phyloP scores from a whole-genome alignment of 1,140 invertebrate species.

The Elymnias hypermnestra region DNA sequence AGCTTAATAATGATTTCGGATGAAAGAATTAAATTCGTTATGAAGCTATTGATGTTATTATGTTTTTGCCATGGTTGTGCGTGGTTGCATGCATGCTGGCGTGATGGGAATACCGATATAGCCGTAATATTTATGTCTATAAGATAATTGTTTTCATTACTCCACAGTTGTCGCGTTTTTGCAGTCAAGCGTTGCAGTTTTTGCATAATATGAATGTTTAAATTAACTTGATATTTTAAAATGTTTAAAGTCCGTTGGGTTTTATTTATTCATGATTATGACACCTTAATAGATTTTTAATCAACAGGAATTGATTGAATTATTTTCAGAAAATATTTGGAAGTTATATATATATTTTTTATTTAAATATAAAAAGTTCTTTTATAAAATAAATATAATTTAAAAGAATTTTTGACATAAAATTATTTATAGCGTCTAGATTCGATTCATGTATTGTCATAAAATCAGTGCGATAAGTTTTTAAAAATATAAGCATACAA shows the following conservation, averaged over 20 bases:
- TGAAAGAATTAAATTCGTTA: slow-evolving; percentile 9
- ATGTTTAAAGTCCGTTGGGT: background rate
- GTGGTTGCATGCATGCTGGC: slow-evolving; percentile 12
- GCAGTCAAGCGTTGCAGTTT: slow-evolving; percentile 3
- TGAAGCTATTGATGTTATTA: slow-evolving; percentile 9
- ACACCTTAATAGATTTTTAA: no score
- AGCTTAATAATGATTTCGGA: slow-evolving; percentile 10
- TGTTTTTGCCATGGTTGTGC: slow-evolving; percentile 10
- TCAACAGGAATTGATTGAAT: no score
- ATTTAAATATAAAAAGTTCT: no score
- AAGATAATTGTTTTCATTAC: slow-evolving; percentile 16
- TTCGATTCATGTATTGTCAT: no score
- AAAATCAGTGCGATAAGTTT: no score
- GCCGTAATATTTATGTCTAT: slow-evolving; percentile 15
- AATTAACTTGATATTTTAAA: slow-evolving; percentile 11
- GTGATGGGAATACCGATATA: slow-evolving; percentile 14
- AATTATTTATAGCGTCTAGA: no score
- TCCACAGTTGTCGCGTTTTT: slow-evolving; percentile 13
- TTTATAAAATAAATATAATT: no score
- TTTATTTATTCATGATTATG: no score
- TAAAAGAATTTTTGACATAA: no score
- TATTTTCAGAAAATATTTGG: no score
- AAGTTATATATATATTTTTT: no score
- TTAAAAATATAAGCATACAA: no score
- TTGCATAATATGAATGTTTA: slow-evolving; percentile 8